phyloP scores from a whole-genome alignment of 1,140 invertebrate species.

The Contarinia nasturtii region DNA sequence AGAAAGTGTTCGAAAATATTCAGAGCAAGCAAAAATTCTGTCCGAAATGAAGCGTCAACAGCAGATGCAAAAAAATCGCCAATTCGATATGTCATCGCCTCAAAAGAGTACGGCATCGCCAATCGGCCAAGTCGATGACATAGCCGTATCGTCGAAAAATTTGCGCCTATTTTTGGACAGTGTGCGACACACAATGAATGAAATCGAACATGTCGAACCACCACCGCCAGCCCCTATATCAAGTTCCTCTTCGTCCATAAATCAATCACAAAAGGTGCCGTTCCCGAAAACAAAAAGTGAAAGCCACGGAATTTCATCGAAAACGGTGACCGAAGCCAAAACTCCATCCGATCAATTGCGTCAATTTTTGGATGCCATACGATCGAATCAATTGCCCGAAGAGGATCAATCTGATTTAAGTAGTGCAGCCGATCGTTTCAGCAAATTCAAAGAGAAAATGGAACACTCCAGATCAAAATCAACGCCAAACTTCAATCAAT shows the following conservation, averaged over 20 bases:
- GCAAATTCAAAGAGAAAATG: conserved; percentile 1
- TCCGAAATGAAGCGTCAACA: conserved; percentile 22
- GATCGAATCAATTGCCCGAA: conserved; percentile 22
- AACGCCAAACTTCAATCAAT: conserved; percentile 3
- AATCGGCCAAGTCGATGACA: conserved; percentile 5
- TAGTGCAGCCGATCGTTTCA: not conserved
- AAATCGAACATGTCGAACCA: too few relatives aligned
- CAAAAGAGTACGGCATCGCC: not conserved
- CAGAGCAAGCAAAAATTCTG: conserved; percentile 20
- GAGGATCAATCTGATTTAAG: conserved; percentile 2
- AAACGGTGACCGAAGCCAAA: conserved; percentile 3
- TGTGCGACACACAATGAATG: conserved; percentile 18
- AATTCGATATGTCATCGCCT: not conserved
- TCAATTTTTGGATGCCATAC: conserved; percentile 22
- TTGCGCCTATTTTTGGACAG: conserved; percentile 20
- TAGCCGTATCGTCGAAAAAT: conserved; percentile 20
- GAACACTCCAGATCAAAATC: conserved; percentile 1
- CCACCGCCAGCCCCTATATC: too few relatives aligned
- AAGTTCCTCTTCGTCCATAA: not conserved
- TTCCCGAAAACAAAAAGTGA: not conserved
- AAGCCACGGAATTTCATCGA: conserved; percentile 14
- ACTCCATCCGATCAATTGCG: conserved; percentile 22
- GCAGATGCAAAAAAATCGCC: conserved; percentile 12
- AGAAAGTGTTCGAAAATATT: conserved; percentile 22
- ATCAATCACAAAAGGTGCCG: not conserved